phyloP scores from a whole-genome alignment of 2,113 vertebrate species.

The Hyperoodon ampullatus region DNA sequence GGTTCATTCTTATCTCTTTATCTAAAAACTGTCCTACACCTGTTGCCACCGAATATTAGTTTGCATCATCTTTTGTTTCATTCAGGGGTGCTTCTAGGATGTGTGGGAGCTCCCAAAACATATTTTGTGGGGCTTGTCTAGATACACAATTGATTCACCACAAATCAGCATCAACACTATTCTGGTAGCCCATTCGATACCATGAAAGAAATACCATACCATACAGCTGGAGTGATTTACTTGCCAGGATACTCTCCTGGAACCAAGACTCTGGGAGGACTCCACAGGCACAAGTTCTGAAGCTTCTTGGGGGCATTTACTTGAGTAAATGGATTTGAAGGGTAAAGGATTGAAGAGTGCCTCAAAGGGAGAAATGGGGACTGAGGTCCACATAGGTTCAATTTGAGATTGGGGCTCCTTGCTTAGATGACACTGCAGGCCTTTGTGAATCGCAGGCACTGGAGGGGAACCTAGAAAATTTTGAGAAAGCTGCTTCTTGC shows the following conservation, averaged over 20 bases:
- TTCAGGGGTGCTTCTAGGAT: neutral
- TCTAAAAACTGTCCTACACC: neutral
- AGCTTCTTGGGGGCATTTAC: neutral
- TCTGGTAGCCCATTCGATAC: neutral
- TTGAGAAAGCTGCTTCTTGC: neutral
- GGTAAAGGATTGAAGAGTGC: neutral
- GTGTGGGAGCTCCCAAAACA: neutral
- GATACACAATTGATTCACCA: neutral
- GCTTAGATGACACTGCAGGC: neutral
- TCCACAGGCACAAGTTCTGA: neutral
- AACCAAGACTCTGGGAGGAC: neutral
- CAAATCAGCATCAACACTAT: neutral
- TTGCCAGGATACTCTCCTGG: neutral
- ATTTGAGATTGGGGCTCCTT: neutral
- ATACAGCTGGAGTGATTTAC: neutral
- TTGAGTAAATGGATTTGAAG: neutral
- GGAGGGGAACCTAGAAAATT: neutral
- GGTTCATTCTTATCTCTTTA: conserved; percentile 22
- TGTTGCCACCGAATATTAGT: conserved; percentile 37
- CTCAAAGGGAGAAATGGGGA: neutral
- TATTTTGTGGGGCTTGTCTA: neutral
- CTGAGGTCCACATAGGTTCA: neutral
- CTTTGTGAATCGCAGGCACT: neutral
- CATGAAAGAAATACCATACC: neutral
- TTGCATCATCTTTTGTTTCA: conserved; percentile 24